These are phyloP conservation scores for Leucopsar rothschildi DNA, from an alignment of 2,113 vertebrate genomes.

Conservation along the genomic window DNA sequence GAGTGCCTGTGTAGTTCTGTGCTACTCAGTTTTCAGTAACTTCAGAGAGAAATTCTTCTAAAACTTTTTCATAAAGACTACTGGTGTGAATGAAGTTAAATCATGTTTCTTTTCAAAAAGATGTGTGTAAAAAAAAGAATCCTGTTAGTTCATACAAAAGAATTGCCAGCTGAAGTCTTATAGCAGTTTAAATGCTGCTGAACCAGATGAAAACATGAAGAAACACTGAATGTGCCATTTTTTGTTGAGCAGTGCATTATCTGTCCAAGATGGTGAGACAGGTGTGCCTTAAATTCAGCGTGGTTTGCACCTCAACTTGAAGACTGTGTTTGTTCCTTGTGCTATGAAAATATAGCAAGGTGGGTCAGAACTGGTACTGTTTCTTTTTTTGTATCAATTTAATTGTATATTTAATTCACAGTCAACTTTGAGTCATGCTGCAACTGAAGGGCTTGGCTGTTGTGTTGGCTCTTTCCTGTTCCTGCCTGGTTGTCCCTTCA, in stretches of 20 bases:
- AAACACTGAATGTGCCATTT: neutral
- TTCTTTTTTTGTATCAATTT: neutral
- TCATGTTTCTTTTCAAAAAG: neutral
- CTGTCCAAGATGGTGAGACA: accelerated
- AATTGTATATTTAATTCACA: neutral
- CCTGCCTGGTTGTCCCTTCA: neutral
- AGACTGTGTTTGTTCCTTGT: neutral
- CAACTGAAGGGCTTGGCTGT: accelerated
- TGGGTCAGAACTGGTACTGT: neutral
- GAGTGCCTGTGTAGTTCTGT: neutral
- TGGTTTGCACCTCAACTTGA: neutral
- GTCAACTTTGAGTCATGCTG: accelerated
- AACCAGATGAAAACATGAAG: neutral
- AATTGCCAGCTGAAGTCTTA: neutral
- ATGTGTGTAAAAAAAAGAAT: accelerated
- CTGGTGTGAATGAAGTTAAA: neutral
- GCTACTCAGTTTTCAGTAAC: neutral
- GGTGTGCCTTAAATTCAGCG: neutral
- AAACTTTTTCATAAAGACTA: neutral
- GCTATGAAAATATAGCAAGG: neutral
- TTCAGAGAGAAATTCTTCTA: neutral
- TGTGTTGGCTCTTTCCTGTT: neutral
- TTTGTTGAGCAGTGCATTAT: neutral
- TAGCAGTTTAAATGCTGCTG: neutral
- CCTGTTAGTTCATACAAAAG: accelerated